Base-by-base conservation (phyloP, 2,888 invertebrate species). In the Volucella inanis region DNA sequence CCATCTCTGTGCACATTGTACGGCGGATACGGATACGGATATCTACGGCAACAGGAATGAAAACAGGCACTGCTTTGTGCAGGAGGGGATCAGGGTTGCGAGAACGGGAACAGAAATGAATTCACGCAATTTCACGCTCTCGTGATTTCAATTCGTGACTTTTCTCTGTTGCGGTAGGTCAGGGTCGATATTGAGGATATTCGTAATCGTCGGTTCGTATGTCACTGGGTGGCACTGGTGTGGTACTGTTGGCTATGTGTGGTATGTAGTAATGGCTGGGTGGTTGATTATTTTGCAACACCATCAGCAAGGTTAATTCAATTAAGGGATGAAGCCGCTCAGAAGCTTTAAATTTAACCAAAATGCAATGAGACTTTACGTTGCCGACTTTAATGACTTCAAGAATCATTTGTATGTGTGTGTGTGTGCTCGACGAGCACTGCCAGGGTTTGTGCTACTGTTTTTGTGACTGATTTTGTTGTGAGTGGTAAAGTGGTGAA, bases 61-160 rank as follows among this genome's bases (percentile, higher is more conserved):
- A 31, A 31, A 31, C 31, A 31, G 31, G 31, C 31, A 31, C 31
- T 31, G 31, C 4, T 31, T 6, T 6, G 31, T 4, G 6, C 31
- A 0, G 31, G 4, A 0, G 31, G 4, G 31, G 31, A 6, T 31
- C 31, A 6, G 6, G 31, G 31, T 31, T 31, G 31, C 31, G 31
- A 31, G 31, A 31, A 31, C 31, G 31, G 31, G 31, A 31, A 31
- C 31, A 31, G 61, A 64, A 78, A 78, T 78, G 72, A 81, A 68
- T 85, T 81, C 62, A 85, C 74, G 76, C 81, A 81, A 85, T 85
- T 85, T 85, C 85, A 85, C 81, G 85, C 85, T 77, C 77, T 67
- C 75, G 72, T 86, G 85, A 81, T 72, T 86, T 77, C 67, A 86
- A 81, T 86, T 86, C 77, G 85, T 77, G 77, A 77, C 81, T 81